These are phyloP conservation scores for Eudemis profundana DNA, from an alignment of 2,888 invertebrate genomes.

Conservation along the genomic window DNA sequence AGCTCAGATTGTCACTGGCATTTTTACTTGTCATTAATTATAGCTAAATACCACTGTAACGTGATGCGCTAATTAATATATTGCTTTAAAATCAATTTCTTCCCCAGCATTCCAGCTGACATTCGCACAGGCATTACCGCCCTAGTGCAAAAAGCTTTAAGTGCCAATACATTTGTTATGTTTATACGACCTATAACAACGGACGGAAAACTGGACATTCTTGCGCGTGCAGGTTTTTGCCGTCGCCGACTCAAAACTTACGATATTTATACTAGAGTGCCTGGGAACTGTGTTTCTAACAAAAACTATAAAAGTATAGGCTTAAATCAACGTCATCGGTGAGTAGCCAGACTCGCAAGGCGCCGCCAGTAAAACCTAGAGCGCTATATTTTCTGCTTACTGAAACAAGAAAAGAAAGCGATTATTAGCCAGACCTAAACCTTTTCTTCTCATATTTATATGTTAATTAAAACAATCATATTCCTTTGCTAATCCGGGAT, in stretches of 20 bases:
- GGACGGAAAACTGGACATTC: conserved; percentile 53
- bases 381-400: too few relatives aligned
- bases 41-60: not conserved
- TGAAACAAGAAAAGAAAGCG: too few relatives aligned
- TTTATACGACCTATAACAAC: not conserved
- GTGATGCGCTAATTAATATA: conserved; percentile 15
- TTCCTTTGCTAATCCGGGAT: too few relatives aligned
- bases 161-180: not conserved
- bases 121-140: not conserved
- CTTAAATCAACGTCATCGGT: conserved; percentile 16
- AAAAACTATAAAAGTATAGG: conserved; percentile 26
- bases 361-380: not conserved
- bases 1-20: not conserved
- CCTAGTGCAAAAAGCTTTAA: not conserved
- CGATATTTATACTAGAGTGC: conserved; percentile 52
- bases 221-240: conserved; percentile 71
- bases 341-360: conserved; percentile 1
- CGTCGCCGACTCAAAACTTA: conserved; percentile 66
- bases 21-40: not conserved
- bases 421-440: too few relatives aligned
- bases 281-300: conserved; percentile 29
- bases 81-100: conserved; percentile 8
- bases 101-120: conserved; percentile 4
- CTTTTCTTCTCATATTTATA: too few relatives aligned
- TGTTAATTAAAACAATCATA: too few relatives aligned